These are phyloP conservation scores for Cephus sareptanus DNA, from an alignment of 2,888 invertebrate species.

Conservation along the genomic window DNA sequence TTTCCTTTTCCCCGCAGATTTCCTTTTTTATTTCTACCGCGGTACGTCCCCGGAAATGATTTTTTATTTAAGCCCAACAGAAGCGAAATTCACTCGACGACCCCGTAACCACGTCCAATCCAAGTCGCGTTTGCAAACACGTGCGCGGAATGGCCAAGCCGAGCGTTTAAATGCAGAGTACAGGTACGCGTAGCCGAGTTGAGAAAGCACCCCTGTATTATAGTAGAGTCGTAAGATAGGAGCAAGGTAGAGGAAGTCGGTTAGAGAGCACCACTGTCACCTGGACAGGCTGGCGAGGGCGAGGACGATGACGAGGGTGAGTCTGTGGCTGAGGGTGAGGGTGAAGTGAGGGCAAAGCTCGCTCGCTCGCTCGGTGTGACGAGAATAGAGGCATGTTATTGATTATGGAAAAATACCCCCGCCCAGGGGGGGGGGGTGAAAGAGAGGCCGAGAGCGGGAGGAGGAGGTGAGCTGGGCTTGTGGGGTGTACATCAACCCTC, in stretches of 20 bases:
- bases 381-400: constrained; percentile 63
- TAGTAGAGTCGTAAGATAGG: not conserved
- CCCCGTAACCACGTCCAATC: not conserved
- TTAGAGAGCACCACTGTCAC: constrained; percentile 51
- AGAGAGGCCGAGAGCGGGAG: constrained; percentile 3
- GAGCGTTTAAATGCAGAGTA: not conserved
- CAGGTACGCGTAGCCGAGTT: not conserved
- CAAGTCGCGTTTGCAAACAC: not conserved
- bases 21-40: not conserved
- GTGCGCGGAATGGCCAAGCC: not conserved
- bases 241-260: constrained; percentile 12
- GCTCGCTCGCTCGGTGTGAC: constrained; percentile 57
- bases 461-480: not conserved
- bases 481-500: constrained; percentile 12
- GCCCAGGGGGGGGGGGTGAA: constrained; percentile 29
- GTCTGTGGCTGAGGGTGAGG: constrained; percentile 12
- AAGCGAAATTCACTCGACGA: not conserved
- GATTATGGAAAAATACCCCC: constrained; percentile 62
- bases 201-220: not conserved
- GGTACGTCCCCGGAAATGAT: not conserved
- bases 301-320: constrained; percentile 16
- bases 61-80: not conserved
- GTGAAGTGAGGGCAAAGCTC: constrained; percentile 43
- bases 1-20: not conserved
- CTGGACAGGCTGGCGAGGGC: constrained; percentile 52